Conservation (phyloP, 2,797 vertebrate genomes). For the Momotus momota region DNA sequence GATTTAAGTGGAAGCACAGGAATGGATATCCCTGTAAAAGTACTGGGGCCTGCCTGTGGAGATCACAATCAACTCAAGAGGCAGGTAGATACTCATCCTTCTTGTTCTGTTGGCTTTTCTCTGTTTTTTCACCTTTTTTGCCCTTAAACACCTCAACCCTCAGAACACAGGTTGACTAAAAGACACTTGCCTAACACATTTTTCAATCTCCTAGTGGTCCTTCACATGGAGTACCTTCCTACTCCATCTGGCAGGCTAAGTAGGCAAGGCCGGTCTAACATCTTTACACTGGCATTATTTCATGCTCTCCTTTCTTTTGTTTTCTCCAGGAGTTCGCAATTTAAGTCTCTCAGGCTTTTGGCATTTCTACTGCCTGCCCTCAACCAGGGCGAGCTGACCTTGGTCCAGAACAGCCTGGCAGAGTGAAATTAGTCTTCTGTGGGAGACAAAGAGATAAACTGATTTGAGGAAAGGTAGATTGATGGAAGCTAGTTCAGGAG, state of each 20-base stretch:
- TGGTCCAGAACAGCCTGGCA: background rate
- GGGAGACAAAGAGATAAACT: background rate
- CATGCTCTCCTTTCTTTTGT: background rate
- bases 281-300: background rate
- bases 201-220: background rate
- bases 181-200: background rate
- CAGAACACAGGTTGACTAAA: background rate
- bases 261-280: background rate
- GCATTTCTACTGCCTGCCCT: background rate
- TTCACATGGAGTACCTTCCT: background rate
- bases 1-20: background rate
- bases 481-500: background rate
- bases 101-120: background rate
- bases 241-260: background rate
- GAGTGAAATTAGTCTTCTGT: background rate
- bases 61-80: background rate
- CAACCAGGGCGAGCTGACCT: background rate
- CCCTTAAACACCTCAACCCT: background rate
- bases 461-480: background rate
- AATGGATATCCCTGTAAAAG: background rate
- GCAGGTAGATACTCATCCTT: background rate
- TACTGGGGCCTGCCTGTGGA: background rate
- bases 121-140: background rate
- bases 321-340: background rate
- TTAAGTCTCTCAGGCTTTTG: background rate